phyloP scores from a whole-genome alignment of 2,113 vertebrate genomes.

The Silurus asotus region DNA sequence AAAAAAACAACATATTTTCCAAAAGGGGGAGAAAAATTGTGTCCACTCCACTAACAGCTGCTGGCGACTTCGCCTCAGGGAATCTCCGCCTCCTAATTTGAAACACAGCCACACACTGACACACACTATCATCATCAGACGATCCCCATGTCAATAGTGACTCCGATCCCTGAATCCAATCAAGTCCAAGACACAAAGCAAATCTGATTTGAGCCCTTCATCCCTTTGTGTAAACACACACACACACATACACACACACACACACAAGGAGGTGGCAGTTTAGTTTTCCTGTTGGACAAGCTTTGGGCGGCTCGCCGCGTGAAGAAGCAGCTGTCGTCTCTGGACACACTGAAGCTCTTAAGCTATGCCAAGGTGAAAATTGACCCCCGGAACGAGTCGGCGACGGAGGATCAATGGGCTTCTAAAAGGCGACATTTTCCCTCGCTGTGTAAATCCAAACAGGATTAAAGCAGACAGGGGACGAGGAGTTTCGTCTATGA shows the following conservation, averaged over 20 bases:
- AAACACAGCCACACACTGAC: slow-evolving; percentile 9
- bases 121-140: slow-evolving; percentile 6
- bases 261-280: not conserved
- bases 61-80: not conserved
- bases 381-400: slow-evolving; percentile 56
- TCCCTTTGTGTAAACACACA: slow-evolving; percentile 16
- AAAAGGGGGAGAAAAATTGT: not conserved
- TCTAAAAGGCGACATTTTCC: not conserved
- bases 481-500: not conserved
- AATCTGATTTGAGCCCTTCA: slow-evolving; percentile 32
- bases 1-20: not conserved
- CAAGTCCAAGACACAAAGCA: slow-evolving; percentile 3
- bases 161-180: slow-evolving; percentile 1
- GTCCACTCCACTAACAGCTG: not conserved
- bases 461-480: slow-evolving; percentile 12
- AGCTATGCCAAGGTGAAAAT: slow-evolving; percentile 64
- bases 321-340: slow-evolving; percentile 66
- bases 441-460: slow-evolving; percentile 23
- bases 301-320: slow-evolving; percentile 58
- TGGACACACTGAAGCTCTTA: slow-evolving; percentile 63
- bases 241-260: not conserved
- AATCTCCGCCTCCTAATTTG: slow-evolving; percentile 7
- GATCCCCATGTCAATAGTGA: slow-evolving; percentile 9
- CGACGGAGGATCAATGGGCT: slow-evolving; percentile 8
- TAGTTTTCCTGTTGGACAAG: slow-evolving; percentile 60